Evolutionary conservation across 2,888 invertebrate species (phyloP), one percentile per base, ranked within the genome.

Genomic region (Aphidoletes aphidimyza): DNA sequence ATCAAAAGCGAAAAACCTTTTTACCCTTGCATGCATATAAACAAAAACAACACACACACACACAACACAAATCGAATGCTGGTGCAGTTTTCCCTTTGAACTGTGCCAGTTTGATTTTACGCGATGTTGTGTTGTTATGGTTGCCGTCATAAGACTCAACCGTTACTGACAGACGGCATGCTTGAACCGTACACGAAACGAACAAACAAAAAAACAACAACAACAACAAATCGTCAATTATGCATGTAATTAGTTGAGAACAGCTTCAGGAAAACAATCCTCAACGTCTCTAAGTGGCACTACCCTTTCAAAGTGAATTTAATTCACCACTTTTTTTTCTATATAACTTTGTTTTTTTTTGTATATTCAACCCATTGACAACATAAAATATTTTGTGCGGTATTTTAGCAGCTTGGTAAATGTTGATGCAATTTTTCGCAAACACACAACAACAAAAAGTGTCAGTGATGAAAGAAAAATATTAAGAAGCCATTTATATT

Each of bases 221-320:
- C 30, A 81, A 81, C n/a, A 37, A 36, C 34, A 81, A n/a, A n/a
- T n/a, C n/a, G 19, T 81, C 81, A 81, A 81, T 81, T 81, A 81
- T 81, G 81, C 81, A 81, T 81, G 37, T 81, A 81, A 81, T 37
- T 81, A 81, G 81, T 69, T n/a, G 36, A 37, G 81, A 81, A 37
- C 37, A 81, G 37, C 81, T 37, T 81, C n/a, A n/a, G n/a, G 34
- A 22, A 37, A 81, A 81, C 69, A 11, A 69, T 81, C 37, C n/a
- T 81, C 37, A 9, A 19, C 19, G 19, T 36, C n/a, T 81, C 36
- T 36, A 59, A 78, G 37, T 81, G 37, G 5, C 37, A 37, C 37
- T 81, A 81, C 37, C 81, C 81, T 37, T 36, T 37, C 37, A 37
- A 11, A n/a, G 19, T 81, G 81, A 37, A 37, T 81, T 81, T n/a